Conservation (phyloP, 2,113 vertebrate genomes). For the Semnornis frantzii region DNA sequence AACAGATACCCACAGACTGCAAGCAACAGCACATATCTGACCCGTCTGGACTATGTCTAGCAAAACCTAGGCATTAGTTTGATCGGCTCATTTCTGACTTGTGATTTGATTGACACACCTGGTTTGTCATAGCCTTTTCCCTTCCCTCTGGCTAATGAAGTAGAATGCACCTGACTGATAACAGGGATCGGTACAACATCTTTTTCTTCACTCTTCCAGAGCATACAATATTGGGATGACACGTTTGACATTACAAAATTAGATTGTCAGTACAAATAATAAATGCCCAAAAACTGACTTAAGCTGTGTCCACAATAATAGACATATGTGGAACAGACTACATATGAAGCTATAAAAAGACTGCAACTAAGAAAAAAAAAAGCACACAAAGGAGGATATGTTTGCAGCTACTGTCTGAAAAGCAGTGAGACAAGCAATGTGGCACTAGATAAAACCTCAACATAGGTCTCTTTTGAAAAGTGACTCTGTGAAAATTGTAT, state of each 20-base stretch:
- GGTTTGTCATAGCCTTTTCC: not conserved
- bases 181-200: not conserved
- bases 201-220: not conserved
- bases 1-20: not conserved
- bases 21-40: not conserved
- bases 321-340: not conserved
- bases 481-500: not conserved
- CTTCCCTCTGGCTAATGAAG: not conserved
- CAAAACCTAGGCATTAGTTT: not conserved
- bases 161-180: not conserved
- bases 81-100: not conserved
- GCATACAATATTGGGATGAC: not conserved
- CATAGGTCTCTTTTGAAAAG: conserved; percentile 7
- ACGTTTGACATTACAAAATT: conserved; percentile 1
- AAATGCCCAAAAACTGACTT: not conserved
- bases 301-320: not conserved
- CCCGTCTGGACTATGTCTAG: not conserved
- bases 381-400: not conserved
- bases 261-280: not conserved
- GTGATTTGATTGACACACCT: not conserved
- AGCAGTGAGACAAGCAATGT: not conserved
- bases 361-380: not conserved
- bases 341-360: not conserved
- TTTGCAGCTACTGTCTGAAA: not conserved
- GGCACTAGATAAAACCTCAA: conserved; percentile 3